Conservation (phyloP, 2,888 invertebrate species). For the Macrophya alboannulata region DNA sequence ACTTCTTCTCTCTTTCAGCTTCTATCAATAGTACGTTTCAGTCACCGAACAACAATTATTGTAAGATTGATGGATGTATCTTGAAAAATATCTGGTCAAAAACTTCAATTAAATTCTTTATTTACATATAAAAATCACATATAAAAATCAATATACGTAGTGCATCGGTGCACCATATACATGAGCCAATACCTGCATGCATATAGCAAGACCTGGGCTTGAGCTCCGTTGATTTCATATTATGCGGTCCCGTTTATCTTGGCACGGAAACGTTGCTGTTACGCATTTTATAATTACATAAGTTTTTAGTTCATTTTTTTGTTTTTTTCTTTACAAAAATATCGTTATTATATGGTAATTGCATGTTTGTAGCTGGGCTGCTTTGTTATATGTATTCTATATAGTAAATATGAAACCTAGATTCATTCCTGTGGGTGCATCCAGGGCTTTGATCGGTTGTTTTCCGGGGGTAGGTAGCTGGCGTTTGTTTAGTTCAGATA, state of each 20-base stretch:
- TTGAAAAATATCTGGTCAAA: neutral
- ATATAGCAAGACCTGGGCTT: conserved; percentile 47
- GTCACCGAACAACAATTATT: neutral
- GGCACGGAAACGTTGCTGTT: conserved; percentile 33
- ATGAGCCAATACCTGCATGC: conserved; percentile 15
- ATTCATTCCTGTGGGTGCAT: conserved; percentile 68
- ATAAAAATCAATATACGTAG: conserved; percentile 23
- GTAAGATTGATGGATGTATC: neutral
- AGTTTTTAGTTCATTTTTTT: neutral
- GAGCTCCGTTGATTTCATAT: neutral
- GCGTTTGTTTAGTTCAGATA: conserved; percentile 71
- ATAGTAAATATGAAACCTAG: conserved; percentile 45
- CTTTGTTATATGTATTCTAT: conserved; percentile 43
- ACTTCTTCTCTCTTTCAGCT: neutral
- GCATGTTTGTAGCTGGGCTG: conserved; percentile 32
- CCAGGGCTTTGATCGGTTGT: conserved; percentile 71
- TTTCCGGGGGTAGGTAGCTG: conserved; percentile 72
- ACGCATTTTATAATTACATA: neutral
- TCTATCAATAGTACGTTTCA: neutral
- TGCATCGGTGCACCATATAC: conserved; percentile 4
- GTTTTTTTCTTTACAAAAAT: conserved; percentile 38
- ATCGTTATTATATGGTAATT: conserved; percentile 40
- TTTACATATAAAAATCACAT: conserved; percentile 54
- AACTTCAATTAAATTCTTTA: conserved; percentile 46
- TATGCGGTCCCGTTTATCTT: conserved; percentile 28